Conservation (phyloP, 2,888 invertebrate species). For the Dicycla oo region DNA sequence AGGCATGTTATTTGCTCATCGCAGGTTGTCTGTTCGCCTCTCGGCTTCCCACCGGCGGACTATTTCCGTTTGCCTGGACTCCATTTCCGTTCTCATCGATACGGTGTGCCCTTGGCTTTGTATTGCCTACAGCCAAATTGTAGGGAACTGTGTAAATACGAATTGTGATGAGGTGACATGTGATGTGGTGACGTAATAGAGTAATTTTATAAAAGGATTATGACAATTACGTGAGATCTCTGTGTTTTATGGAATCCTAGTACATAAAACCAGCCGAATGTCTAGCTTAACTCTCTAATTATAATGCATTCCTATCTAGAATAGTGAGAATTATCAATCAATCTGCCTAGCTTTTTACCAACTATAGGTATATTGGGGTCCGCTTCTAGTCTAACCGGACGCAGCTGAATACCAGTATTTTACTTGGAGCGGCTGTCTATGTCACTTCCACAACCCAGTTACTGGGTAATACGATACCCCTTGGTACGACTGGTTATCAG, state of each 20-base stretch:
- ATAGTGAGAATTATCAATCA: neutral
- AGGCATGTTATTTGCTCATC: slow-evolving; percentile 52
- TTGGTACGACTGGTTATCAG: too few species aligned
- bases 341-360: too few species aligned
- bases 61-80: slow-evolving; percentile 74
- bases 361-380: too few species aligned
- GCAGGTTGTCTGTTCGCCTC: slow-evolving; percentile 51
- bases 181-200: neutral
- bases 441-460: too few species aligned
- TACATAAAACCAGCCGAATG: neutral
- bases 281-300: neutral
- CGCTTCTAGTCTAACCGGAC: too few species aligned
- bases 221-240: neutral
- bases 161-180: slow-evolving; percentile 24
- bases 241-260: neutral
- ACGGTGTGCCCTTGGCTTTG: slow-evolving; percentile 47
- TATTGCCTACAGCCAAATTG: slow-evolving; percentile 54
- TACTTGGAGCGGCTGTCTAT: too few species aligned
- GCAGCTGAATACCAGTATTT: too few species aligned
- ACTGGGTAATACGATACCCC: too few species aligned
- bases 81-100: slow-evolving; percentile 71
- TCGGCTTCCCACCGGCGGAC: slow-evolving; percentile 66
- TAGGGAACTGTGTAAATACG: slow-evolving; percentile 34
- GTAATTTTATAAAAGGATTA: neutral
- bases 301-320: neutral